Evolutionary conservation across 2,888 invertebrate species (phyloP).

Genomic region (Buathra laborator): DNA sequence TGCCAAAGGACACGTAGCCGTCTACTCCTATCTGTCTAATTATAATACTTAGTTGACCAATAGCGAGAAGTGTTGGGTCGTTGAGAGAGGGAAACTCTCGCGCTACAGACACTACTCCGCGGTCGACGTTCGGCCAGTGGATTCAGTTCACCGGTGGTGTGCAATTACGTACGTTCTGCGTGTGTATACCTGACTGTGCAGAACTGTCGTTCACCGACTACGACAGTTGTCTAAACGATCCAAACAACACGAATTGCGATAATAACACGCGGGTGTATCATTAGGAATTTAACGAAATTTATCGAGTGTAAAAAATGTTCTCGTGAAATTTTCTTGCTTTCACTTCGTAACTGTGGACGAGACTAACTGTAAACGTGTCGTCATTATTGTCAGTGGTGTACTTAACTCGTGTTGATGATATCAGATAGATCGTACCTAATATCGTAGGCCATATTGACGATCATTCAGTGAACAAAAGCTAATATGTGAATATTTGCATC

Average conservation of each 20-base stretch:
- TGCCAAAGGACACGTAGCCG: slow-evolving; percentile 41
- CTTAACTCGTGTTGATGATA: neutral
- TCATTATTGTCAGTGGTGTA: neutral
- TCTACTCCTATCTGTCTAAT: slow-evolving; percentile 28
- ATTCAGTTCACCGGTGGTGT: slow-evolving; percentile 2
- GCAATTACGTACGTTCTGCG: neutral
- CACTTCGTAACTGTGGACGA: neutral
- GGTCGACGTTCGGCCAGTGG: neutral
- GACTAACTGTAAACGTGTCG: slow-evolving; percentile 24
- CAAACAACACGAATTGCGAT: neutral
- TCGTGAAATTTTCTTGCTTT: neutral
- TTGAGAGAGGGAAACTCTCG: slow-evolving; percentile 12
- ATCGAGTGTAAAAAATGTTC: neutral
- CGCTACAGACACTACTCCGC: neutral
- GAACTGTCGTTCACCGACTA: neutral
- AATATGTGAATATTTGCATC: neutral
- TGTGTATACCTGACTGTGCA: neutral
- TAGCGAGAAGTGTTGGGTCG: neutral
- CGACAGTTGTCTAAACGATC: neutral
- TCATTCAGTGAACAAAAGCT: neutral
- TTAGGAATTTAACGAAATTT: neutral
- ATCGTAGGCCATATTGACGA: neutral
- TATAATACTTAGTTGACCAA: neutral
- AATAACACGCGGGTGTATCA: neutral
- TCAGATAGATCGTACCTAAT: neutral